phyloP scores from a whole-genome alignment of 2,888 invertebrate genomes.

The Platycheirus albimanus region DNA sequence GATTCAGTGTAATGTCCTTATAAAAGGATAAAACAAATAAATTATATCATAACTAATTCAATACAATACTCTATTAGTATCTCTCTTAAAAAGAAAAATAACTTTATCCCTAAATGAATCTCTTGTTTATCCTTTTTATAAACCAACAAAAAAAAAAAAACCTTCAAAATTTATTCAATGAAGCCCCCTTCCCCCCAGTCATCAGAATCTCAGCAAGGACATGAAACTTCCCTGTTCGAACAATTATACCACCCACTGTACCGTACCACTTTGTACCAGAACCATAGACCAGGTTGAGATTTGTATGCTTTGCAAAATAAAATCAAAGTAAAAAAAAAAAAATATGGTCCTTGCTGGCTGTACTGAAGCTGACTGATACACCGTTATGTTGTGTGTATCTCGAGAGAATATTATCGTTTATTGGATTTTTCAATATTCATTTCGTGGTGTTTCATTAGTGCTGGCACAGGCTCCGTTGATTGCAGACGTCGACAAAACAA shows the following conservation, averaged over 20 bases:
- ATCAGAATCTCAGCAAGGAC: conserved; percentile 31
- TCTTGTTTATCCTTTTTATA: neutral
- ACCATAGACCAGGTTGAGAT: no score
- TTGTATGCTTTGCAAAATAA: conserved; percentile 21
- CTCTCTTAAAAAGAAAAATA: neutral
- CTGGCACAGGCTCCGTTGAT: conserved; percentile 82
- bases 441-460: conserved; percentile 79
- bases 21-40: neutral
- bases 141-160: neutral
- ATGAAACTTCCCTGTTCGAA: conserved; percentile 55
- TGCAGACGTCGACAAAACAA: conserved; percentile 79
- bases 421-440: conserved; percentile 74
- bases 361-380: conserved; percentile 23
- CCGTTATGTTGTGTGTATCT: conserved; percentile 62
- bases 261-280: no score
- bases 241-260: conserved; percentile 68
- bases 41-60: conserved; percentile 14
- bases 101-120: conserved; percentile 9
- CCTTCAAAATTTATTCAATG: conserved; percentile 32
- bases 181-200: neutral
- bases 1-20: neutral
- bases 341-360: conserved; percentile 64
- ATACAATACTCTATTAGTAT: conserved; percentile 17
- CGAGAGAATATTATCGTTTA: conserved; percentile 73
- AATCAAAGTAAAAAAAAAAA: neutral